These are phyloP conservation scores for Triops longicaudatus DNA, from an alignment of 1,140 invertebrate species.

Conservation along the genomic window DNA sequence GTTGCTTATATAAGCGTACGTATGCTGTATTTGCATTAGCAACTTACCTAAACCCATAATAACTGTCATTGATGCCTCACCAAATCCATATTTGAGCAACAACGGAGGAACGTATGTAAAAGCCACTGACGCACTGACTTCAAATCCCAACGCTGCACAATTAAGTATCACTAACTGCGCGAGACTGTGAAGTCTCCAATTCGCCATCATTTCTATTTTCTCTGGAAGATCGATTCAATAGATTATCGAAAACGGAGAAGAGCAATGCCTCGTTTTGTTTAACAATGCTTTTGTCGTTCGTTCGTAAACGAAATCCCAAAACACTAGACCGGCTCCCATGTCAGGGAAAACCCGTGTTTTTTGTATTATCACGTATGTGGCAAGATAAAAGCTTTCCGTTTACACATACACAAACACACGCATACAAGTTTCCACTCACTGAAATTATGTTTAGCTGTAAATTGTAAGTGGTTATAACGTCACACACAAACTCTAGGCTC, in stretches of 20 bases:
- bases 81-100: slow-evolving; percentile 44
- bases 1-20: too few relatives aligned
- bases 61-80: slow-evolving; percentile 41
- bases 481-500: too few relatives aligned
- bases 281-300: too few relatives aligned
- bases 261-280: too few relatives aligned
- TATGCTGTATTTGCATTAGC: too few relatives aligned
- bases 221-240: too few relatives aligned
- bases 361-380: not conserved
- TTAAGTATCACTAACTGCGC: slow-evolving; percentile 36
- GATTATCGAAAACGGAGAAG: too few relatives aligned
- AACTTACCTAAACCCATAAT: slow-evolving; percentile 32
- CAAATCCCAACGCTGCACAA: slow-evolving; percentile 44
- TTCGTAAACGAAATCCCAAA: not conserved
- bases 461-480: too few relatives aligned
- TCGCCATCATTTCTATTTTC: not conserved
- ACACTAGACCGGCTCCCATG: not conserved
- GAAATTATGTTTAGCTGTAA: too few relatives aligned
- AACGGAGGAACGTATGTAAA: slow-evolving; percentile 47
- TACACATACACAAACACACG: not conserved
- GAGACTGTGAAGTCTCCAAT: not conserved
- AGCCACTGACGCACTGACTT: slow-evolving; percentile 44
- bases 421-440: too few relatives aligned
- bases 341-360: not conserved
- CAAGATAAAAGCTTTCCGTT: not conserved